Base-by-base conservation (phyloP, 2,113 vertebrate genomes). In the Periophthalmus modestus region DNA sequence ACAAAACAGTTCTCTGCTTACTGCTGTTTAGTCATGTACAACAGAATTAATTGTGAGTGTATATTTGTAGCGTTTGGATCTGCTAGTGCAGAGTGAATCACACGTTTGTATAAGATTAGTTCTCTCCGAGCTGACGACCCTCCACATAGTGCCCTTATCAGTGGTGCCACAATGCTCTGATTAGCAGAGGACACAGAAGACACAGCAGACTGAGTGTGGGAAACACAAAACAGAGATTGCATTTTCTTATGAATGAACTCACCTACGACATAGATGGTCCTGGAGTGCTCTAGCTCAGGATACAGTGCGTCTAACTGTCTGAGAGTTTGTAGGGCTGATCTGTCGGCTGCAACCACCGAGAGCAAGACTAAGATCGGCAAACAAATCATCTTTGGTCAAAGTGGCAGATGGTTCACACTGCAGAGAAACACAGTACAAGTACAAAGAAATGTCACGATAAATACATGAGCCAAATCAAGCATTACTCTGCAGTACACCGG, bases 191-290 rank as follows among this genome's bases (percentile, higher is more conserved):
- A 73, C 61, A 75, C 76, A 43, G 43, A 79, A 6, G 71, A 75
- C 75, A 58, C 81, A 68, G 73, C 81, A 78, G 73, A 76, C 68
- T 50, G 76, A 73, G 78, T 72, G 82, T 71, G 23, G 21, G 0
- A 39, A 79, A 85, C 61, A 52, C 55, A 63, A 52, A 80, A 67
- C 85, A 81, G 74, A 7, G 24, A 23, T 16, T 16, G 24, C 65
- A 54, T 47, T 39, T 11, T 15, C 15, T 57, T 46, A 65, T 23
- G 21, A 59, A 39, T 34, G n/a, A 11, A 48, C 84, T 84, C 95
- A 99, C 97, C 97, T 93, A 93, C 93, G 80, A 98, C 92, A 61
- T 97, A 97, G 90, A 97, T 93, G 82, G 95, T 96, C 86, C 94
- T 94, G 75, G 95, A 95, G 81, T 92, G 89, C 67, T 95, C 93